Conservation (phyloP, 2,888 invertebrate genomes). For the Drosophila buzzatii region DNA sequence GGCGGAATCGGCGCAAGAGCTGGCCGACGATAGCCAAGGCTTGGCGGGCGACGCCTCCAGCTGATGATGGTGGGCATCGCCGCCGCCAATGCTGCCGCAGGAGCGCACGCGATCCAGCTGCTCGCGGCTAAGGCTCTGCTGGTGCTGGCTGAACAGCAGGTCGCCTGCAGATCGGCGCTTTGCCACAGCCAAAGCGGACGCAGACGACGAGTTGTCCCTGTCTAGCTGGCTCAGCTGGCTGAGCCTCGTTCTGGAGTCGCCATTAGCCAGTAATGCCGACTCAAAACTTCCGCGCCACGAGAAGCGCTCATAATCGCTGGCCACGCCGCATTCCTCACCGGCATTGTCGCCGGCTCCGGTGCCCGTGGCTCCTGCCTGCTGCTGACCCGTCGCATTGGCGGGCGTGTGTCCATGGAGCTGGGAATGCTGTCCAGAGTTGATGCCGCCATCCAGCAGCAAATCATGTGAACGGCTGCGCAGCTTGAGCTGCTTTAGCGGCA, state of each 20-base stretch:
- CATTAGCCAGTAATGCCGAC: conserved; percentile 93
- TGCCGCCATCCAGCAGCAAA: conserved; percentile 88
- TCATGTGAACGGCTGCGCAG: conserved; percentile 92
- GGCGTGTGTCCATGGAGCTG: conserved; percentile 26
- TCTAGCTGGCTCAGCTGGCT: conserved; percentile 88
- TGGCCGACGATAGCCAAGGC: conserved; percentile 82
- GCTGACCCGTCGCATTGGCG: conserved; percentile 37
- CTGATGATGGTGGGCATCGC: conserved; percentile 81
- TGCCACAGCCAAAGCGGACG: conserved; percentile 89
- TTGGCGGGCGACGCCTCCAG: conserved; percentile 83
- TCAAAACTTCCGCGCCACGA: conserved; percentile 97
- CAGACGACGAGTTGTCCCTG: conserved; percentile 88
- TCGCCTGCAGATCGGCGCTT: conserved; percentile 94
- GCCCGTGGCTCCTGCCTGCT: background rate
- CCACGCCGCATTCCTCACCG: conserved; percentile 88
- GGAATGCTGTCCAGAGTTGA: conserved; percentile 28
- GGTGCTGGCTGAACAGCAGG: conserved; percentile 91
- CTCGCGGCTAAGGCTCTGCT: conserved; percentile 91
- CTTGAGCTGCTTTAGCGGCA: conserved; percentile 68
- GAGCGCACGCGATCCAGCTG: conserved; percentile 91
- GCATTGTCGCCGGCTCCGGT: conserved; percentile 85
- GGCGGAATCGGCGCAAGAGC: conserved; percentile 66
- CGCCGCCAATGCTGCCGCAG: conserved; percentile 94
- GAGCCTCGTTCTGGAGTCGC: conserved; percentile 93
- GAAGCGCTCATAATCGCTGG: conserved; percentile 95